Evolutionary conservation across 64 coral and sea anemone genomes (phyloP).

Genomic region (Orbicella faveolata): DNA sequence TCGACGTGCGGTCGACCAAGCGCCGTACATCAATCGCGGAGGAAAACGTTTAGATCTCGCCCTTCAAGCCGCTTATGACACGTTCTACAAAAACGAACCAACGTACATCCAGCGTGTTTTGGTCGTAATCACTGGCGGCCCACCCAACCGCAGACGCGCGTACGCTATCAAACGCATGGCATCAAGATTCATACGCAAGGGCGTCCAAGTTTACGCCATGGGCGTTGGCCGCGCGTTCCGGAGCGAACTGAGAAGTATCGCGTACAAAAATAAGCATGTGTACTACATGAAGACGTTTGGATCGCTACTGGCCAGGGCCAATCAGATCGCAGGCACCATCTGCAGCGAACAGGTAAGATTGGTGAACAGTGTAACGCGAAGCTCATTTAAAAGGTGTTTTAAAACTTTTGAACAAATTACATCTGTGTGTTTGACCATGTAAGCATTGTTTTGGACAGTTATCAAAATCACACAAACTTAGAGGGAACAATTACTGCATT

Average conservation of each 20-base stretch:
- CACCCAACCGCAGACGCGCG: constrained; percentile 46
- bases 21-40: constrained; percentile 50
- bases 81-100: constrained; percentile 63
- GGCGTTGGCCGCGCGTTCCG: constrained; percentile 46
- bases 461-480: too few species aligned
- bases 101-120: constrained; percentile 78
- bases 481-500: too few species aligned
- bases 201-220: constrained; percentile 63
- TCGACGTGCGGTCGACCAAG: constrained; percentile 54
- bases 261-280: constrained; percentile 69
- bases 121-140: constrained; percentile 69
- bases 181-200: constrained; percentile 42
- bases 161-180: constrained; percentile 60
- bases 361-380: too few species aligned
- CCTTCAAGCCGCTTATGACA: constrained; percentile 49
- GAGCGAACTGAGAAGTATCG: constrained; percentile 62
- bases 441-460: too few species aligned
- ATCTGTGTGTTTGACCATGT: too few species aligned
- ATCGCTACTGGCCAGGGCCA: constrained; percentile 48
- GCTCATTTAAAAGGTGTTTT: too few species aligned
- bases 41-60: constrained; percentile 70
- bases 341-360: constrained; percentile 75
- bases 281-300: constrained; percentile 57
- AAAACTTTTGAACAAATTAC: too few species aligned
- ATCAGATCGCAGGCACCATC: constrained; percentile 65